Percentiles rank a stretch among this genome's conserved stretches.
Evolutionary conservation across 1,140 invertebrate genomes (phyloP).

Genomic region (Gryon sp.): DNA sequence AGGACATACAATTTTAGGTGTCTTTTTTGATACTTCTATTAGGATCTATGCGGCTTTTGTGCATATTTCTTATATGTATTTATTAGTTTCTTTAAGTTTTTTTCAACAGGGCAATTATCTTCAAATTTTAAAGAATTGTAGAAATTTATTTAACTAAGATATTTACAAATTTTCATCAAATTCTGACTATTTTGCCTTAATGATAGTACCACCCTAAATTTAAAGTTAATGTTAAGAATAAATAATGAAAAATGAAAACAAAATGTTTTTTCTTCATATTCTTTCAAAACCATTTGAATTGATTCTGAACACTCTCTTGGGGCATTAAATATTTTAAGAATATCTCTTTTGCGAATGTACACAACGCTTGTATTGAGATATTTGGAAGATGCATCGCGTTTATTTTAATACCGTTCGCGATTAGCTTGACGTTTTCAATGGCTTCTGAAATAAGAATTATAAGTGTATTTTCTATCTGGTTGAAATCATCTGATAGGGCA

Average conservation of each 20-base stretch:
- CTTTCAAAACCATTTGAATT: background rate
- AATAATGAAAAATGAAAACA: slow-evolving; percentile 2
- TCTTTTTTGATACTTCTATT: too few relatives aligned
- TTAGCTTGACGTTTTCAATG: slow-evolving; percentile 22
- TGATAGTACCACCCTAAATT: too few relatives aligned
- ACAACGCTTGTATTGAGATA: slow-evolving; percentile 24
- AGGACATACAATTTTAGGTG: too few relatives aligned
- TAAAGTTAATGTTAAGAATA: too few relatives aligned
- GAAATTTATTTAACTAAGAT: too few relatives aligned
- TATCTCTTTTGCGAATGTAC: slow-evolving; percentile 38
- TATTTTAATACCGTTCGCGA: slow-evolving; percentile 42
- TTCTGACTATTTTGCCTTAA: too few relatives aligned
- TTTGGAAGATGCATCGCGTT: slow-evolving; percentile 34
- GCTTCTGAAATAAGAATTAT: slow-evolving; percentile 33
- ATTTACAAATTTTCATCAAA: too few relatives aligned
- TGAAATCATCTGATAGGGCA: background rate
- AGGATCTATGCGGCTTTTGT: too few relatives aligned
- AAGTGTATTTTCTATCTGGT: slow-evolving; percentile 18
- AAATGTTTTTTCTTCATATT: slow-evolving; percentile 1
- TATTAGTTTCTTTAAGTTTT: too few relatives aligned
- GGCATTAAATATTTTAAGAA: slow-evolving; percentile 53
- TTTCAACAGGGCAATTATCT: too few relatives aligned
- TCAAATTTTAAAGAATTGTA: too few relatives aligned
- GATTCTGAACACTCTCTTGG: slow-evolving; percentile 12
- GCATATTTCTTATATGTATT: too few relatives aligned